Base-by-base conservation (phyloP, 2,888 invertebrate genomes). In the Xestia rhomboidea region DNA sequence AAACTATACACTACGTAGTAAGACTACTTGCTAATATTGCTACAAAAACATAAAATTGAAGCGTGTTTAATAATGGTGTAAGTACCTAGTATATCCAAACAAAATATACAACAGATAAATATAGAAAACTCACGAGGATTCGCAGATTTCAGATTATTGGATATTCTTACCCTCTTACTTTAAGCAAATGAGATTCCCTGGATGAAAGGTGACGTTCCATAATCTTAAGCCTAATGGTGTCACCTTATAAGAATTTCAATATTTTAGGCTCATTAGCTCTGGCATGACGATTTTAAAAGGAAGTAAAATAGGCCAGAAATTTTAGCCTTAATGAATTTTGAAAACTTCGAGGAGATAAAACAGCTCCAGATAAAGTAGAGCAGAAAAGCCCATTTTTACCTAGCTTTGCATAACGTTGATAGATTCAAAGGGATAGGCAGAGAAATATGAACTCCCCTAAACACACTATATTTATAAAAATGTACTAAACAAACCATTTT, bases 61-160 rank as follows among this genome's bases (percentile, higher is more conserved):
- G 7, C 15, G 2, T 57, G 27, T 57, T 27, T 27, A 0, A 57
- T 2, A 27, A 27, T 15, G 6, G 27, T n/a, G n/a, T 34, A 34
- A 34, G 5, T 15, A 57, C 27, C 15, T 15, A 57, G 27, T 57
- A 8, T 60, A 30, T 30, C 10, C 4, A 30, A 60, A 60, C 18
- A 60, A 38, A 64, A 41, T n/a, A 64, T 5, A 34, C 5, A 15
- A 27, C n/a, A 41, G 4, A 64, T 21, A 41, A 64, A 64, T 27
- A 15, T 64, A 27, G 64, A 41, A 73, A 79, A 73, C 54, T 80
- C 54, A 30, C 15, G 21, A 63, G 75, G 30, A 73, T 79, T 77
- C 64, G 70, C 44, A 78, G 73, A 83, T 83, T 84, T 80, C 68
- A 77, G 49, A 84, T 86, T 81, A 87, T 87, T 86, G 82, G 86